Conservation (phyloP, 1,140 invertebrate genomes). For the Chironomus striatipennis region DNA sequence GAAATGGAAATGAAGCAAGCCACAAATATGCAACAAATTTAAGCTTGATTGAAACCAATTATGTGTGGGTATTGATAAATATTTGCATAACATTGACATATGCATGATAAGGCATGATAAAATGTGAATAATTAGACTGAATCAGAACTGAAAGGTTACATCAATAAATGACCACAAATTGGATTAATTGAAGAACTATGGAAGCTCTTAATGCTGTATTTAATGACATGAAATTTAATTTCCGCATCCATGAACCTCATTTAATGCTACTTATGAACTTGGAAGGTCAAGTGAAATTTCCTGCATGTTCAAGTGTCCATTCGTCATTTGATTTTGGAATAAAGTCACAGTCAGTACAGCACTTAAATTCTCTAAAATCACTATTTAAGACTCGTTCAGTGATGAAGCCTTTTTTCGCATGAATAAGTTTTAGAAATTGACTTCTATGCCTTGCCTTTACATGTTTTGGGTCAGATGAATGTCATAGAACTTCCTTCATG, state of each 20-base stretch:
- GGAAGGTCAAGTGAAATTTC: not conserved
- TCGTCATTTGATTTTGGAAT: not conserved
- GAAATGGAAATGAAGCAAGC: not conserved
- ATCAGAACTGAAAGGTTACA: no score
- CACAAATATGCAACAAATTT: not conserved
- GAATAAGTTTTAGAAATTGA: not conserved
- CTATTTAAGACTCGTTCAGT: not conserved
- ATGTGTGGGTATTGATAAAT: not conserved
- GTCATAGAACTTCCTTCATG: not conserved
- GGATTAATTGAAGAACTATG: not conserved
- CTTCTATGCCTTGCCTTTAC: not conserved
- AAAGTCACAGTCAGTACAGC: no score
- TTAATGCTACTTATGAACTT: not conserved
- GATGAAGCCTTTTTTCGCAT: slow-evolving; percentile 7
- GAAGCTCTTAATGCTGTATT: not conserved
- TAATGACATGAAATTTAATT: not conserved
- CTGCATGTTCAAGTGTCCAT: not conserved
- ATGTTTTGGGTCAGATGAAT: slow-evolving; percentile 3
- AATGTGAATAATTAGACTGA: not conserved
- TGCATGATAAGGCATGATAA: not conserved
- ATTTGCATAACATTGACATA: not conserved
- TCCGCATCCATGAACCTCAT: not conserved
- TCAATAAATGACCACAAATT: no score
- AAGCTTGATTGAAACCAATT: not conserved
- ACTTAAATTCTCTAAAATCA: not conserved